Evolutionary conservation across 37 sponge, comb jelly and placozoan genomes (phyloP).

Genomic region (Amphimedon queenslandica): DNA sequence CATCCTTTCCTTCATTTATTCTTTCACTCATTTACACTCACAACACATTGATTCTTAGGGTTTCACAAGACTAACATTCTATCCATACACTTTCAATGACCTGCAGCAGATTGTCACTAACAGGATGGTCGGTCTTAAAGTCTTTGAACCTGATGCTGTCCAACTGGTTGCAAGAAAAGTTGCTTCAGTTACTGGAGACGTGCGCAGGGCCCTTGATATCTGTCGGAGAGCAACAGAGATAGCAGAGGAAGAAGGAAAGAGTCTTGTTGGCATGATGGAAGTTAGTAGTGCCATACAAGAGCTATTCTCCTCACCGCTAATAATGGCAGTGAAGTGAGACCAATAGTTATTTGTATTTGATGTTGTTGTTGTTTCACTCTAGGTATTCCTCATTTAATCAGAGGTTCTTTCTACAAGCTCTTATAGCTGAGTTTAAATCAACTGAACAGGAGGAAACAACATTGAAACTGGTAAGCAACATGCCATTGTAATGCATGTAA

Average conservation of each 20-base stretch:
- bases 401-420: conserved; percentile 76
- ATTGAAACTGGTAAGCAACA: conserved; percentile 42
- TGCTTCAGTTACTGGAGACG: conserved; percentile 35
- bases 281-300: conserved; percentile 64
- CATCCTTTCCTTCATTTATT: no score
- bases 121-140: conserved; percentile 60
- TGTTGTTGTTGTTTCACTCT: conserved; percentile 5
- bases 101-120: conserved; percentile 84
- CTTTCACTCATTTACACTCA: no score
- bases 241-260: conserved; percentile 14
- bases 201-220: conserved; percentile 88
- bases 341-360: no score
- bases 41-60: no score
- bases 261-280: conserved; percentile 49
- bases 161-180: conserved; percentile 89
- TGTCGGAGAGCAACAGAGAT: conserved; percentile 88
- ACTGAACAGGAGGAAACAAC: conserved; percentile 86
- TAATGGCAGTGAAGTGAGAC: conserved; percentile 70
- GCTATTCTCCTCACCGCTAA: conserved; percentile 73
- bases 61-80: conserved; percentile 84
- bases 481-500: no score
- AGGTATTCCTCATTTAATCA: conserved; percentile 69
- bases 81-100: conserved; percentile 92
- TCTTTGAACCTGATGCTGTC: conserved; percentile 87
- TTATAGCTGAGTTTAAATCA: conserved; percentile 72